Base-by-base conservation (phyloP, 2,888 invertebrate species). In the Ceriagrion tenellum region DNA sequence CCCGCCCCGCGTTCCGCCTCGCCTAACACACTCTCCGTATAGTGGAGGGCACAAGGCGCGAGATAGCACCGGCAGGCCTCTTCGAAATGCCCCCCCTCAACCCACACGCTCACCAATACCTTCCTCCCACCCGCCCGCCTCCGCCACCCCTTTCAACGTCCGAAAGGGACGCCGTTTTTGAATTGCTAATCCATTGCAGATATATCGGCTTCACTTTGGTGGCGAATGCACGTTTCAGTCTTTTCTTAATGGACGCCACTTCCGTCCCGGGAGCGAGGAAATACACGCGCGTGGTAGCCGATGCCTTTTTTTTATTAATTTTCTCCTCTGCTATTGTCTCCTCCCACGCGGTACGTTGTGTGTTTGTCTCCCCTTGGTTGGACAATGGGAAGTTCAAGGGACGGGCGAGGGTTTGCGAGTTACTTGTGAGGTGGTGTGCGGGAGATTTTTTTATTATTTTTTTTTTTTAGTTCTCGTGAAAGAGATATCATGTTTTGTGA, bases 111-210 rank as follows among this genome's bases (percentile, higher is more conserved):
- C 16, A 81, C 81, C 12, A 13, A n/a, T n/a, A 35, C 55, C 55
- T 13, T 55, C 26, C 55, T 55, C 47, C 69, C n/a, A 30, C 20
- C 40, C 47, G n/a, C 74, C 93, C 93, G 47, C 69, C 47, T 55
- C 56, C 63, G 20, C 55, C 55, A 35, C 56, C 91, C 63, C 63
- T 63, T 10, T 35, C 40, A 20, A 47, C 69, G 26, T 93, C 93
- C 69, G 47, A 93, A 69, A 63, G 63, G 93, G 47, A 69, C 93
- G 63, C 74, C 93, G 63, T 93, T 93, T 93, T 93, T 93, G 93
- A 93, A 93, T 93, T 93, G 93, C 93, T 93, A 93, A 93, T 93
- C 93, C 93, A 93, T 93, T 81, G 69, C 93, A 69, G 93, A 93
- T 93, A 69, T 93, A 93, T 93, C 93, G 93, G 93, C 93, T 93